Conservation (phyloP, 1,140 invertebrate species). For the Adoxophyes honmai region DNA sequence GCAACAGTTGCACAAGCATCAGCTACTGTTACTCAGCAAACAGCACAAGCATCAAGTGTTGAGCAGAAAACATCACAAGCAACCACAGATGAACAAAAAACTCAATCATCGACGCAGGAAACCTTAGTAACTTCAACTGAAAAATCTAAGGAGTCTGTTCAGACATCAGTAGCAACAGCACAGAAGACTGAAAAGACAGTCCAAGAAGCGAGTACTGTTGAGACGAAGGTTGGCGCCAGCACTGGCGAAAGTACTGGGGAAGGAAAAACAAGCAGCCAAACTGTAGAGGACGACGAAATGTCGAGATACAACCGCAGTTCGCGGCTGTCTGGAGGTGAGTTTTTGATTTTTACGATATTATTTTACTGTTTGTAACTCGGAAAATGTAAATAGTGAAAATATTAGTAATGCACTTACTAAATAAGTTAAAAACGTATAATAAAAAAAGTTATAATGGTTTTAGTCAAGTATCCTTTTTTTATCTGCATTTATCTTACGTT, state of each 20-base stretch:
- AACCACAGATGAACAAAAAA: constrained; percentile 13
- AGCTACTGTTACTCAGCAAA: background rate
- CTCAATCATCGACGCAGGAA: constrained; percentile 5
- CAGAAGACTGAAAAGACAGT: constrained; percentile 24
- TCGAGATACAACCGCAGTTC: constrained; percentile 79
- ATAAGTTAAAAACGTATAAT: too few relatives aligned
- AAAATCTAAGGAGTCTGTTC: constrained; percentile 5
- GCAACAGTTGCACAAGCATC: constrained; percentile 8
- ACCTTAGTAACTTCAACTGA: background rate
- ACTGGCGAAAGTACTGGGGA: constrained; percentile 28
- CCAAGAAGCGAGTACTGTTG: constrained; percentile 22
- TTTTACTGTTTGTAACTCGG: too few relatives aligned
- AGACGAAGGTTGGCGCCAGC: constrained; percentile 18
- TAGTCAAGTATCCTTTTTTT: too few relatives aligned
- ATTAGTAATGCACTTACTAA: too few relatives aligned
- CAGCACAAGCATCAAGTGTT: background rate
- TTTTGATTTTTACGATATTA: constrained; percentile 23
- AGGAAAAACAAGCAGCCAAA: constrained; percentile 40
- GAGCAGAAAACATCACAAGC: background rate
- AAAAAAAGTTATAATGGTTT: too few relatives aligned
- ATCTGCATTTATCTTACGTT: too few relatives aligned
- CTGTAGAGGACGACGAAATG: constrained; percentile 77
- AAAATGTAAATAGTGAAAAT: too few relatives aligned
- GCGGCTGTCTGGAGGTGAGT: constrained; percentile 78
- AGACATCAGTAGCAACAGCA: constrained; percentile 27